Base-by-base conservation (phyloP, 1,140 invertebrate species). In the Hesperophylax magnus region DNA sequence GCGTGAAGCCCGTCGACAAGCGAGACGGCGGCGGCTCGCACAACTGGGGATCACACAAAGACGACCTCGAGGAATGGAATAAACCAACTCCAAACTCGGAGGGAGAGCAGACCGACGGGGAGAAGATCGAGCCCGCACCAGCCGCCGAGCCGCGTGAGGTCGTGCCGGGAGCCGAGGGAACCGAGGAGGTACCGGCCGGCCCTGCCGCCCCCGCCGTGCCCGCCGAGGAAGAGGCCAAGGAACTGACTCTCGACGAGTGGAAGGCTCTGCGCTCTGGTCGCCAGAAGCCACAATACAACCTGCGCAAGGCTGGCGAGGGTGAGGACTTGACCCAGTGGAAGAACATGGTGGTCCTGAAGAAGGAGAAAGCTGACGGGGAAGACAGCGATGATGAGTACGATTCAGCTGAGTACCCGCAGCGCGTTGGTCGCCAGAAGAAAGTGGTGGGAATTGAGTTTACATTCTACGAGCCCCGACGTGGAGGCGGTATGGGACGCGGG, bases 21-120 rank as follows among this genome's bases (percentile, higher is more conserved):
- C 94, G 96, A 84, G 97, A 98, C 86, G 98, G 97, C 86, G 94
- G 93, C 91, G 98, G 97, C 77, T 94, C 96, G 85, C 96, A 97
- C 89, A 99, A 98, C 88, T 98, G 98, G 97, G 97, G 97, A 85
- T 96, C 94, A 67, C 93, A 97, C 84, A 97, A 96, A 87, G 97
- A 98, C 90, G 96, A 98, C 85, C 93, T 97, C 84, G 96, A 96
- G 89, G 92, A 92, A 83, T 86, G 92, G 83, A 91, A 92, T 87
- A 92, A 92, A 85, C 89, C 90, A 53, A 47, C 39, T 14, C 39
- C 39, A 9, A 89, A 88, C 54, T 88, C 89, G 34, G 90, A 91
- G 77, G 90, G 87, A 17, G 89, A 90, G 58, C 85, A 85, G 0
- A 76, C 85, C 83, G 77, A 90, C 92, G 86, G 88, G 86, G 82